A percentile compares a stretch with the other conserved stretches of the same genome.
Conservation (phyloP, 2,113 vertebrate species). For the Motacilla tschutschensis region DNA sequence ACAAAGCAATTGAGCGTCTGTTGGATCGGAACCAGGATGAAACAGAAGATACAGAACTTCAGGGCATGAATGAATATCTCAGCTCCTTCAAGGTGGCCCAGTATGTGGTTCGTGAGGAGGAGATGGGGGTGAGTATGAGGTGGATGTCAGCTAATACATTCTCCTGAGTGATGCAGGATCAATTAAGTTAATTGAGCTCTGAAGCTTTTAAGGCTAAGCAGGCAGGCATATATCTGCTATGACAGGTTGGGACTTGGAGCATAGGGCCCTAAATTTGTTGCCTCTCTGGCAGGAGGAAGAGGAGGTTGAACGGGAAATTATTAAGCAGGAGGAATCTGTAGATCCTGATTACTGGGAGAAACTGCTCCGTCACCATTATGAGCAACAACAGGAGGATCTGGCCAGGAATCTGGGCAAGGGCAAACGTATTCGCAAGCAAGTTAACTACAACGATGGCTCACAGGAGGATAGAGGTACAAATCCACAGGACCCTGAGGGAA, state of each 20-base stretch:
- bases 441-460: constrained; percentile 97
- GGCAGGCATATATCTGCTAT: neutral
- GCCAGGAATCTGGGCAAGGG: constrained; percentile 97
- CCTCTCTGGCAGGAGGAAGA: constrained; percentile 84
- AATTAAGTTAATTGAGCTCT: neutral
- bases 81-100: constrained; percentile 98
- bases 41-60: constrained; percentile 93
- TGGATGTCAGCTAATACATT: neutral
- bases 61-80: constrained; percentile 98
- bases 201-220: neutral
- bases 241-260: neutral
- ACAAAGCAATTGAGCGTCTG: constrained; percentile 90
- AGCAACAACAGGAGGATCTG: constrained; percentile 96
- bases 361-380: constrained; percentile 94
- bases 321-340: constrained; percentile 97
- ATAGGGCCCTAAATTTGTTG: neutral
- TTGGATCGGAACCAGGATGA: constrained; percentile 93
- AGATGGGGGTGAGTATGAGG: constrained; percentile 85
- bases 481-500: constrained; percentile 41
- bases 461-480: constrained; percentile 97
- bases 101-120: constrained; percentile 96
- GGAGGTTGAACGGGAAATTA: constrained; percentile 95
- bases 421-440: constrained; percentile 96
- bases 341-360: constrained; percentile 99
- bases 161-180: neutral